Conservation (phyloP, 2,113 vertebrate species). For the Trichomycterus rosablanca region DNA sequence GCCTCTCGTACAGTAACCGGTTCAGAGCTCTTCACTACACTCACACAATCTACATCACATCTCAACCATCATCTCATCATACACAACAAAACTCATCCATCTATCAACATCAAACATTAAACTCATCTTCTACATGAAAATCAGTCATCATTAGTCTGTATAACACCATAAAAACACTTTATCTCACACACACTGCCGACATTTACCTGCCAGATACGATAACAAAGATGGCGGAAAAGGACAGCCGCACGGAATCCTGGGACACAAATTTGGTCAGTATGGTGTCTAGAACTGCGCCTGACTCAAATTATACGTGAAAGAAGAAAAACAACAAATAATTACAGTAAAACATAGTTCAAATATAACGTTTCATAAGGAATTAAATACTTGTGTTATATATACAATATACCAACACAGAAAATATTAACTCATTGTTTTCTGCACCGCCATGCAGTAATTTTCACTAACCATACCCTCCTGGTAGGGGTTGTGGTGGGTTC, state of each 20-base stretch:
- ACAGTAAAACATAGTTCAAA: too few species aligned
- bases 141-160: accelerated
- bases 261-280: slow-evolving; percentile 3
- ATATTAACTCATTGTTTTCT: too few species aligned
- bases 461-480: too few species aligned
- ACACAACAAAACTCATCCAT: not conserved
- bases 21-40: not conserved
- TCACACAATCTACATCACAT: slow-evolving; percentile 13
- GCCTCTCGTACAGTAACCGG: not conserved
- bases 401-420: too few species aligned
- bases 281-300: slow-evolving; percentile 23
- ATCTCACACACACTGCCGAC: not conserved
- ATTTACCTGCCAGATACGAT: slow-evolving; percentile 26
- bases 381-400: too few species aligned
- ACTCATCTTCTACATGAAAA: not conserved
- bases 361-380: too few species aligned
- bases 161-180: not conserved
- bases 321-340: too few species aligned
- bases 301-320: slow-evolving; percentile 15
- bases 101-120: not conserved
- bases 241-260: slow-evolving; percentile 28
- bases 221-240: slow-evolving; percentile 47
- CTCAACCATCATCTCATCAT: not conserved
- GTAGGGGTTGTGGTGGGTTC: too few species aligned
- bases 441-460: too few species aligned